Percentiles rank a stretch among this genome's conserved stretches.
Evolutionary conservation across 2,888 invertebrate species (phyloP).

Genomic region (Sipha maydis): DNA sequence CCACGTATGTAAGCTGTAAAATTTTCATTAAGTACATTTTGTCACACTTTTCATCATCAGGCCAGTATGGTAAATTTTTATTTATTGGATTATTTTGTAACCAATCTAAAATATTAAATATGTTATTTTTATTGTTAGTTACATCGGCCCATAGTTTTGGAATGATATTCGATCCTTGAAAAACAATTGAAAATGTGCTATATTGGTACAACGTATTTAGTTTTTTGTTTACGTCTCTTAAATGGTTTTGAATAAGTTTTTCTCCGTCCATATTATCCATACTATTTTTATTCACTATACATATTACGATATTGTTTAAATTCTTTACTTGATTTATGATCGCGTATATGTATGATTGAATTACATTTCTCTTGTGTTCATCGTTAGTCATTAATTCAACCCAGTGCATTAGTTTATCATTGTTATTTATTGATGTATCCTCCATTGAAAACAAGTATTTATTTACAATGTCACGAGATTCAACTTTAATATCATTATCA

Average conservation of each 20-base stretch:
- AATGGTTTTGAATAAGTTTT: background rate
- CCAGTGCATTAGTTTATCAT: conserved; percentile 17
- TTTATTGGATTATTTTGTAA: background rate
- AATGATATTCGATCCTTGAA: background rate
- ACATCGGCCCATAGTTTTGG: background rate
- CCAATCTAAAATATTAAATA: conserved; percentile 49
- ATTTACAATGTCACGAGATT: conserved; percentile 7
- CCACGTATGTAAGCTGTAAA: conserved; percentile 5
- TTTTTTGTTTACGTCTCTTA: background rate
- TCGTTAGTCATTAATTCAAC: background rate
- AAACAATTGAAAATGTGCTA: background rate
- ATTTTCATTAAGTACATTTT: background rate
- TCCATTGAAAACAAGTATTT: background rate
- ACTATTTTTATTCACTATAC: background rate
- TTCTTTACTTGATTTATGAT: background rate
- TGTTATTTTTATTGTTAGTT: background rate
- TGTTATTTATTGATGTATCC: background rate
- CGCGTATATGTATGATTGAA: background rate
- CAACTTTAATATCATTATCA: background rate
- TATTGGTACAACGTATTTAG: background rate
- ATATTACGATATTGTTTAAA: conserved; percentile 12
- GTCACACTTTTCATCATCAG: background rate
- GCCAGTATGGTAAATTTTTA: conserved; percentile 12
- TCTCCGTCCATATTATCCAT: background rate
- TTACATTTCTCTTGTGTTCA: background rate